Evolutionary conservation across 2,797 vertebrate species (phyloP).

Genomic region (Eptatretus atami): DNA sequence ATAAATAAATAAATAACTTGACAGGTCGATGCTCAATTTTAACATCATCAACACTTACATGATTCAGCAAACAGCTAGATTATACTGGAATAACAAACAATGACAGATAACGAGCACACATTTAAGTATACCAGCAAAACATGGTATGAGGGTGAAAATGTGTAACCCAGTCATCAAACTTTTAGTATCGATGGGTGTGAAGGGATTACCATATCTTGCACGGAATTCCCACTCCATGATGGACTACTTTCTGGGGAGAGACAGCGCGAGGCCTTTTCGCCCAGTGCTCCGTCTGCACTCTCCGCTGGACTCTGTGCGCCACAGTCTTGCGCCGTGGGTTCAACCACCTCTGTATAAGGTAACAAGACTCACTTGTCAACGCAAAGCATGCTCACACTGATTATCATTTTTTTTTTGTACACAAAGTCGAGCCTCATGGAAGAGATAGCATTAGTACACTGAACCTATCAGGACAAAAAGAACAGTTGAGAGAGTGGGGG

Average conservation of each 20-base stretch:
- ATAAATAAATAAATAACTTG: too few relatives aligned
- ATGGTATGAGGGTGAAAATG: too few relatives aligned
- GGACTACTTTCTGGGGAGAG: slow-evolving; percentile 24
- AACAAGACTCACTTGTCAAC: neutral
- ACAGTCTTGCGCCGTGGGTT: slow-evolving; percentile 7
- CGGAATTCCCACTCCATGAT: slow-evolving; percentile 33
- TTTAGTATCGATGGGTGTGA: too few relatives aligned
- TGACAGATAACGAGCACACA: neutral
- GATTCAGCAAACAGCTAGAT: too few relatives aligned
- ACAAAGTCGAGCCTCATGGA: slow-evolving; percentile 13
- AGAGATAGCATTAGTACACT: too few relatives aligned
- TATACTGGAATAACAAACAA: too few relatives aligned
- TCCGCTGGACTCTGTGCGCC: slow-evolving; percentile 19
- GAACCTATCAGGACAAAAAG: too few relatives aligned
- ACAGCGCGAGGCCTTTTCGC: slow-evolving; percentile 27
- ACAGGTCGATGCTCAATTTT: too few relatives aligned
- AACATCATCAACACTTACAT: too few relatives aligned
- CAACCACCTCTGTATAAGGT: neutral
- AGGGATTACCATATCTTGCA: slow-evolving; percentile 27
- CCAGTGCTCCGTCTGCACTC: slow-evolving; percentile 16
- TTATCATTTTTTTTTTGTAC: slow-evolving; percentile 8
- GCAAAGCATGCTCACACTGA: neutral
- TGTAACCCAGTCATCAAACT: too few relatives aligned
- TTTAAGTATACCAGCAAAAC: too few relatives aligned
- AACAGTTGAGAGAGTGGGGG: neutral